Percentiles rank a stretch among this genome's conserved stretches.
Evolutionary conservation across 2,797 vertebrate genomes (phyloP).

Genomic region (Tadarida brasiliensis): DNA sequence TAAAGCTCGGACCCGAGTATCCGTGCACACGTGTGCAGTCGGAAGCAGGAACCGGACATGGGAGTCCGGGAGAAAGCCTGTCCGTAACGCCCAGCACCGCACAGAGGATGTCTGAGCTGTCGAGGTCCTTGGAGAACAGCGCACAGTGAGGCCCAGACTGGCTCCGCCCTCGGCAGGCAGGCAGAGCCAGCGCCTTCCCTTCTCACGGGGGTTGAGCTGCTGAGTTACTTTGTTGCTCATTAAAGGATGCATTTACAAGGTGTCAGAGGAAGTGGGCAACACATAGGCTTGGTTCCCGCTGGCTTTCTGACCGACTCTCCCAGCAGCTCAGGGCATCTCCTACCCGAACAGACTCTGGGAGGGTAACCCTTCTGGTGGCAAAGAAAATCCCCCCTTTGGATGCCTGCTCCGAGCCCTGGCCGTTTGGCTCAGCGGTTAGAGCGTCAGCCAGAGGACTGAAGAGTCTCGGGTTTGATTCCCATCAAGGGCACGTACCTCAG

Average conservation of each 20-base stretch:
- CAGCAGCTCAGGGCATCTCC: background rate
- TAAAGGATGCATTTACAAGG: no score
- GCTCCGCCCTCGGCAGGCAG: background rate
- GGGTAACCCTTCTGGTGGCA: background rate
- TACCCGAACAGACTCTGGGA: background rate
- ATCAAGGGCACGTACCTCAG: no score
- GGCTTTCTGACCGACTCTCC: background rate
- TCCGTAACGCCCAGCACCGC: background rate
- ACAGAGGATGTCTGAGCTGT: background rate
- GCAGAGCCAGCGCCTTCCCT: background rate
- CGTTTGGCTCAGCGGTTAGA: no score
- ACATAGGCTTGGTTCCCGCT: background rate
- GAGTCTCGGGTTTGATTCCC: no score
- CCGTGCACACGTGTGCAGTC: rapidly evolving
- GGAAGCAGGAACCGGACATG: background rate
- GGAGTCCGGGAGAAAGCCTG: background rate
- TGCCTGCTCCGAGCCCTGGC: background rate
- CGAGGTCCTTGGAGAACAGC: background rate
- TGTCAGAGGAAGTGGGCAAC: background rate
- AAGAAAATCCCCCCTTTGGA: background rate
- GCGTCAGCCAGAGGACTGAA: no score
- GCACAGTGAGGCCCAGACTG: background rate
- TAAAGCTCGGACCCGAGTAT: background rate
- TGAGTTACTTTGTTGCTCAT: background rate
- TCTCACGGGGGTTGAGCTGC: background rate